A percentile compares a stretch with the other conserved stretches of the same genome.
Conservation (phyloP, 1,140 invertebrate genomes). For the Diachasma alloeum region DNA sequence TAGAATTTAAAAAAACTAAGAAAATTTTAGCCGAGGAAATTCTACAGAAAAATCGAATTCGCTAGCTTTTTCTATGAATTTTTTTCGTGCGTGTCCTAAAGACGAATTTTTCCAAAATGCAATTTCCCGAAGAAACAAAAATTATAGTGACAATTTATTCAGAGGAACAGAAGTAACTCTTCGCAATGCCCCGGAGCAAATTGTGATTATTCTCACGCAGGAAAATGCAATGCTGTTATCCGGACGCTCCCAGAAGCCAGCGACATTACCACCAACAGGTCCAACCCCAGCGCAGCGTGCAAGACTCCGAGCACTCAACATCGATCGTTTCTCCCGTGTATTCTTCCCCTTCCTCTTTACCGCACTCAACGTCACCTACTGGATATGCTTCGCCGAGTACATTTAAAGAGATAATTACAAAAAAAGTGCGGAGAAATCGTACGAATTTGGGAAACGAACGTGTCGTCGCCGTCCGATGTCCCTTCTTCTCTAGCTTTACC, state of each 20-base stretch:
- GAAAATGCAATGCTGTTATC: slow-evolving; percentile 67
- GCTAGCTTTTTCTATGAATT: too few relatives aligned
- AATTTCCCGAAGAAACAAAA: too few relatives aligned
- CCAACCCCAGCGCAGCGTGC: slow-evolving; percentile 72
- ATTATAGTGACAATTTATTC: slow-evolving; percentile 14
- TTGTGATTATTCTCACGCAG: slow-evolving; percentile 58
- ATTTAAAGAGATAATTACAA: background rate
- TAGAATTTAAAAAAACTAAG: too few relatives aligned
- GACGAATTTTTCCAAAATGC: too few relatives aligned
- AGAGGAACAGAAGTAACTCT: slow-evolving; percentile 40
- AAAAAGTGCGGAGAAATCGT: background rate
- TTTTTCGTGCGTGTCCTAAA: too few relatives aligned
- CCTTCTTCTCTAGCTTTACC: background rate
- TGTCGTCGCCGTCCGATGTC: slow-evolving; percentile 21
- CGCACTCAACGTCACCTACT: slow-evolving; percentile 86
- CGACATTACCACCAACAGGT: slow-evolving; percentile 55
- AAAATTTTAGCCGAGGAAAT: too few relatives aligned
- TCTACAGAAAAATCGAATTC: too few relatives aligned
- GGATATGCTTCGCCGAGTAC: slow-evolving; percentile 87
- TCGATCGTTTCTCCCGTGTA: slow-evolving; percentile 85
- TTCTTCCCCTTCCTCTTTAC: slow-evolving; percentile 89
- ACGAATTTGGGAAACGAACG: slow-evolving; percentile 11
- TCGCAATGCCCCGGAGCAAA: slow-evolving; percentile 43
- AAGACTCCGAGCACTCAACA: slow-evolving; percentile 80
- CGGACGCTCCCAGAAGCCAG: slow-evolving; percentile 61